Evolutionary conservation across 2,888 invertebrate genomes (phyloP), one percentile per base, ranked within the genome.

Genomic region (Calameuta pallipes): DNA sequence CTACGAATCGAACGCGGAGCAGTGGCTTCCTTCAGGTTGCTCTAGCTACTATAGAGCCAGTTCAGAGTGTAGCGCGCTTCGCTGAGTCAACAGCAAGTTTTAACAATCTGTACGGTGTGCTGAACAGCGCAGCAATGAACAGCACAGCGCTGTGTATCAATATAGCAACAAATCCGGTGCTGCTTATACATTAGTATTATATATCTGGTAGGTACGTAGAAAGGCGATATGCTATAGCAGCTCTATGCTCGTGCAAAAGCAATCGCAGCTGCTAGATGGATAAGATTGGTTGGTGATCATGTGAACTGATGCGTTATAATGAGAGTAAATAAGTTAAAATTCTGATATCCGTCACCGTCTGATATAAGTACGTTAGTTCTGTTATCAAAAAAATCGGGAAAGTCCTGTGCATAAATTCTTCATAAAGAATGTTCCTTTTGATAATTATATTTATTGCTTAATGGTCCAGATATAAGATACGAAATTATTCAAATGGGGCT

Each of bases 41-140:
- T 56, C 56, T 4, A 56, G 56, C 23, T 23, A 23, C 56, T 56
- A 56, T 56, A 9, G 23, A 56, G 23, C 23, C 56, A 23, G 56
- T 23, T 23, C 56, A 23, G 71, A 71, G 31, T 33, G 71, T 31
- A 71, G 71, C 12, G 71, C 71, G 71, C 71, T 71, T 71, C 71
- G 71, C 71, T 31, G 71, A 71, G 31, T 71, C 71, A 71, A 12
- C 71, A 9, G 71, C 71, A 71, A 71, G 71, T 71, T 71, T 71
- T 71, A 71, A 71, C 71, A 71, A 71, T 71, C 71, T 31, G 31
- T 33, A 71, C 71, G 13, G 6, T 12, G 71, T 33, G 12, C 31
- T 33, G 71, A 33, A 31, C 33, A 56, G 56, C 56, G 9, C 31
- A 71, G 71, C 71, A 33, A 11, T 15, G 12, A 71, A 15, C 56